These are phyloP conservation scores for Aphelenchoides besseyi DNA, from an alignment of 1,140 invertebrate genomes.

Conservation along the genomic window DNA sequence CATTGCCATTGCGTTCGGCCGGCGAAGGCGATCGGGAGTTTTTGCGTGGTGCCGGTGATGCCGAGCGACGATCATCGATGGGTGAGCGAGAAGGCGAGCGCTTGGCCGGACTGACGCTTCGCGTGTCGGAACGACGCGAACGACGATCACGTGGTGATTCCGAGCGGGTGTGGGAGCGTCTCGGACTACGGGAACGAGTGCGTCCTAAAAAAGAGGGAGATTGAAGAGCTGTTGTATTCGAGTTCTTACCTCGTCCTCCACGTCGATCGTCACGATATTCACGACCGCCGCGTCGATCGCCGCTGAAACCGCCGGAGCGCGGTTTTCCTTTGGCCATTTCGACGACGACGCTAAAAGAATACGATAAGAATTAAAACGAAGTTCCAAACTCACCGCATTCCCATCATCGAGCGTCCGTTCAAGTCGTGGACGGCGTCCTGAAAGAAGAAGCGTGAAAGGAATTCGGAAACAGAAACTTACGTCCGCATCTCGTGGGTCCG, in stretches of 20 bases:
- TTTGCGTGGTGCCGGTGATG: slow-evolving; percentile 8
- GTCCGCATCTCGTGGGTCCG: slow-evolving; percentile 28
- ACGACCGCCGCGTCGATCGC: slow-evolving; percentile 27
- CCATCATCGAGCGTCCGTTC: slow-evolving; percentile 45
- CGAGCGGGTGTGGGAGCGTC: slow-evolving; percentile 25
- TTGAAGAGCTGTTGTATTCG: too few species aligned
- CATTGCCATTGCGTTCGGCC: neutral
- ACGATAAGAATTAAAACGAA: neutral
- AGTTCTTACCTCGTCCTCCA: too few species aligned
- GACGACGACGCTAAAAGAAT: slow-evolving; percentile 38
- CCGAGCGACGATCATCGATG: neutral
- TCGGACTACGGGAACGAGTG: slow-evolving; percentile 22
- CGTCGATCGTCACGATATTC: too few species aligned
- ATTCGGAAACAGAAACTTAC: neutral
- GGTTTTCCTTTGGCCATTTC: slow-evolving; percentile 48
- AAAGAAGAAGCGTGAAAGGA: neutral
- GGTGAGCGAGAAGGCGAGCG: slow-evolving; percentile 2
- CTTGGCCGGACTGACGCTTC: slow-evolving; percentile 2
- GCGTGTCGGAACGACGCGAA: slow-evolving; percentile 26
- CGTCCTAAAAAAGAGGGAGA: slow-evolving; percentile 23
- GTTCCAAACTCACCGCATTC: slow-evolving; percentile 37
- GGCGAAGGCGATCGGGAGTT: slow-evolving; percentile 7
- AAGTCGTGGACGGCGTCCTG: slow-evolving; percentile 49
- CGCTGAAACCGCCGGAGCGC: slow-evolving; percentile 22
- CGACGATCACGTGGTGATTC: slow-evolving; percentile 6